Evolutionary conservation across 1,140 invertebrate genomes (phyloP).

Genomic region (Papilio polytes): DNA sequence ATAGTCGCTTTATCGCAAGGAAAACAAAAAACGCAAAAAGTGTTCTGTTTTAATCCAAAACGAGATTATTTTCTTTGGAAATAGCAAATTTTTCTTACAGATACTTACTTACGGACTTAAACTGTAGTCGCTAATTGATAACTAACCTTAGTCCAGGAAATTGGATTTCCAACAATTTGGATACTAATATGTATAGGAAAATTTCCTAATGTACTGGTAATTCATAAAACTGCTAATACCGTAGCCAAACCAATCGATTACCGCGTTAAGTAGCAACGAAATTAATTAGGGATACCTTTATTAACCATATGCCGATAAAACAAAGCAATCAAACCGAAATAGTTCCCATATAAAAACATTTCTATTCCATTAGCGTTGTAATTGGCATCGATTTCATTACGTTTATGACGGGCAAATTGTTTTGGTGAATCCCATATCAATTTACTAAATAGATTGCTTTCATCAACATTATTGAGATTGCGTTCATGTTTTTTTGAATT

Average conservation of each 20-base stretch:
- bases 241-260: conserved; percentile 25
- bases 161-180: not conserved
- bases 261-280: conserved; percentile 36
- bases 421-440: conserved; percentile 73
- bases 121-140: too few species aligned
- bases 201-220: not conserved
- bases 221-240: not conserved
- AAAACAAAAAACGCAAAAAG: too few species aligned
- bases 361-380: conserved; percentile 54
- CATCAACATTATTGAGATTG: conserved; percentile 44
- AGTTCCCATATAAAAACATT: conserved; percentile 48
- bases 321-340: conserved; percentile 53
- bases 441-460: conserved; percentile 73
- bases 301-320: conserved; percentile 56
- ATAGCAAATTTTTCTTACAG: too few species aligned
- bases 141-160: not conserved
- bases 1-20: too few species aligned
- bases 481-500: not conserved
- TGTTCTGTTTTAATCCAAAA: too few species aligned
- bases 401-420: conserved; percentile 75
- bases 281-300: conserved; percentile 49
- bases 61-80: too few species aligned
- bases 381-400: conserved; percentile 68
- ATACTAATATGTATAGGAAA: not conserved
- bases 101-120: too few species aligned